Evolutionary conservation across 2,797 vertebrate species (phyloP).

Genomic region (Melanotaenia boesemani): DNA sequence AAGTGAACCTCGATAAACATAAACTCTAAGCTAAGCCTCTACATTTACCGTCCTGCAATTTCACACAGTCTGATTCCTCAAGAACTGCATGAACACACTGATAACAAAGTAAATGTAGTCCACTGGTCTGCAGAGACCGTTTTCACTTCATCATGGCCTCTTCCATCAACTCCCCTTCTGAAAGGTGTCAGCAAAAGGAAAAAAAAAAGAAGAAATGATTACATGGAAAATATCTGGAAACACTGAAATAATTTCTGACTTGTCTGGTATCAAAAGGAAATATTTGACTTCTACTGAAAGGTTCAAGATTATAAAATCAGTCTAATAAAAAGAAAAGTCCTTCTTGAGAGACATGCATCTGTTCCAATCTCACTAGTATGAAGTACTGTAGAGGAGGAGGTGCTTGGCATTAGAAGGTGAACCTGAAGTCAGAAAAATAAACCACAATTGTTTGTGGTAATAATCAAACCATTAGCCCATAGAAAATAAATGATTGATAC

Average conservation of each 20-base stretch:
- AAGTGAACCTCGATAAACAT: constrained; percentile 51
- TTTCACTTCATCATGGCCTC: constrained; percentile 59
- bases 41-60: constrained; percentile 76
- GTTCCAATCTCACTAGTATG: background rate
- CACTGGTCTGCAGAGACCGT: constrained; percentile 49
- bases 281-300: background rate
- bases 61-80: constrained; percentile 75
- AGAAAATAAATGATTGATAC: background rate
- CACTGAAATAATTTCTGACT: background rate
- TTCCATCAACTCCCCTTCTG: constrained; percentile 14
- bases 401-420: background rate
- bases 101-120: constrained; percentile 68
- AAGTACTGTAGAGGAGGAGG: constrained; percentile 1
- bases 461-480: background rate
- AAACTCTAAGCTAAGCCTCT: constrained; percentile 50
- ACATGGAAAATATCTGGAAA: constrained; percentile 21
- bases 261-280: constrained; percentile 1
- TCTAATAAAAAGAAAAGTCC: background rate
- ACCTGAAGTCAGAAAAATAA: constrained; percentile 4
- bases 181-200: constrained; percentile 42
- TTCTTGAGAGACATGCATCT: background rate
- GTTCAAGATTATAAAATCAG: background rate
- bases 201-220: constrained; percentile 15
- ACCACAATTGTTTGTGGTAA: constrained; percentile 2
- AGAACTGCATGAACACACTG: constrained; percentile 73